A percentile compares a stretch with the other conserved stretches of the same genome.
Conservation (phyloP, 2,113 vertebrate genomes). For the Gobiocypris rarus region DNA sequence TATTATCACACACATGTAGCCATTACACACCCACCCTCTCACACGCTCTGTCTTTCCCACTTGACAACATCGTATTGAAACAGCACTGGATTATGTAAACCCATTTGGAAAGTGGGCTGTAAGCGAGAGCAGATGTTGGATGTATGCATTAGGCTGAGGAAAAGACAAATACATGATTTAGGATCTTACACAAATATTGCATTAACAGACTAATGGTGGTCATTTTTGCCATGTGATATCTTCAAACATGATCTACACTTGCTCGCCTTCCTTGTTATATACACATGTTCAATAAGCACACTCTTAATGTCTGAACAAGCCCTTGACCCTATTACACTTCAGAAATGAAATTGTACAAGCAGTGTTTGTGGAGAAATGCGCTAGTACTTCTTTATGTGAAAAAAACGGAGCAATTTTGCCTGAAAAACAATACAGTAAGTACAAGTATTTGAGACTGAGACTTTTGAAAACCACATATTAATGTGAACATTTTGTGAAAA, state of each 20-base stretch:
- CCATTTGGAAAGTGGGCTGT: conserved; percentile 58
- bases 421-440: not conserved
- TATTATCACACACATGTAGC: conserved; percentile 1
- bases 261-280: not conserved
- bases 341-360: no score
- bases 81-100: conserved; percentile 50
- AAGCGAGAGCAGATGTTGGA: conserved; percentile 75
- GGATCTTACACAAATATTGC: not conserved
- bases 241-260: not conserved
- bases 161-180: conserved; percentile 1
- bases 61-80: conserved; percentile 55
- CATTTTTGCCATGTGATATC: not conserved
- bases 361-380: not conserved
- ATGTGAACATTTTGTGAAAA: no score
- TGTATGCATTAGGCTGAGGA: conserved; percentile 57
- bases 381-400: not conserved
- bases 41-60: conserved; percentile 4
- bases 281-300: not conserved
- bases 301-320: not conserved
- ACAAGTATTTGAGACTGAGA: not conserved
- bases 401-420: not conserved
- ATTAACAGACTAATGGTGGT: not conserved
- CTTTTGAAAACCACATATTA: not conserved
- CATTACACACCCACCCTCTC: not conserved
- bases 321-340: no score